Evolutionary conservation across 2,888 invertebrate genomes (phyloP), one percentile per base, ranked within the genome.

Genomic region (Nematopogon swammerdamellus): DNA sequence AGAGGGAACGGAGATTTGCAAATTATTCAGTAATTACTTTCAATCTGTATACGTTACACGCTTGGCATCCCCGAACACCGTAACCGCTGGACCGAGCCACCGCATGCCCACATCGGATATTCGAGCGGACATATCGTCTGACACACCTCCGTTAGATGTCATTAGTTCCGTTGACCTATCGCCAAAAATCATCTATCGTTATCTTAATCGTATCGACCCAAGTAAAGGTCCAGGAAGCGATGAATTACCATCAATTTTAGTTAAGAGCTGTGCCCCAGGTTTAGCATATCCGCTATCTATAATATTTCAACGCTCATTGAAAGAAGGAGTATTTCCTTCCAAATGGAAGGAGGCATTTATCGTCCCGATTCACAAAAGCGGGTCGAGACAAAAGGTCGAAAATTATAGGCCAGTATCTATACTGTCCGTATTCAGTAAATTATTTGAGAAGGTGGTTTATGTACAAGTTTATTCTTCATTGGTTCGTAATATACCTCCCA

Each of bases 371-470:
- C 48, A 51, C 30, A 51, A 51, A 43, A 20, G 45, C 14, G 51
- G 46, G 8, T 18, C 46, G 10, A 46, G 19, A 43, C 20, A 44
- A 8, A 19, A 18, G 3, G 30, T 51, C 1, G 48, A 48, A 45
- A 51, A 51, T 43, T 51, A 51, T 43, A 19, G 51, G 18, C 51
- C 51, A 4, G 29, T 51, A 10, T 51, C 51, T 3, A 51, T 48
- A 25, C 18, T 51, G 36, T 48, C 45, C 19, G 46, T 46, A 18
- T 36, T 48, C 4, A 45, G 48, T n/a, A 50, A 50, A 45, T 14
- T 47, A 14, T 36, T 49, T 20, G 49, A 49, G 16, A 42, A 18
- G 18, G 19, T 49, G 14, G 45, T 49, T 19, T 42, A 47, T 19
- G 18, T n/a, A 18, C 16, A 47, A 3, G 19, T 47, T 42, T 49